Percentiles rank a stretch among this genome's conserved stretches.
Evolutionary conservation across 2,888 invertebrate species (phyloP).

Genomic region (Sesia apiformis): DNA sequence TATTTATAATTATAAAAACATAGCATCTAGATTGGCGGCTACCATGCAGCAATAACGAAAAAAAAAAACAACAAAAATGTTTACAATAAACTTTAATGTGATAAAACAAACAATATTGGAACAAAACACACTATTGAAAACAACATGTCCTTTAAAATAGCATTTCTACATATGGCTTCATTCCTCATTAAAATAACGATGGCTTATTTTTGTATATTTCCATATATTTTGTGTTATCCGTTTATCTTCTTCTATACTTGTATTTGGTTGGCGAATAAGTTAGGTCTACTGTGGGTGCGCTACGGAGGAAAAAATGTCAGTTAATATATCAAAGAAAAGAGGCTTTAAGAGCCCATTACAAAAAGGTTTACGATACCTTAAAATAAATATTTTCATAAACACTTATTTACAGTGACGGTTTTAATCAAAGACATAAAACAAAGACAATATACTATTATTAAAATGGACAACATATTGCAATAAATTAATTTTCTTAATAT

Average conservation of each 20-base stretch:
- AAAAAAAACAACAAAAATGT: slow-evolving; percentile 8
- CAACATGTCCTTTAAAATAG: slow-evolving; percentile 44
- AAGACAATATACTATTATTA: too few species aligned
- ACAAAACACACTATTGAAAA: slow-evolving; percentile 33
- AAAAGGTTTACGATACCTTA: too few species aligned
- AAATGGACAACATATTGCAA: too few species aligned
- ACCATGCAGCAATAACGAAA: background rate
- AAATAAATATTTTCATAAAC: too few species aligned
- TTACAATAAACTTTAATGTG: slow-evolving; percentile 62
- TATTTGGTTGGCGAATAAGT: slow-evolving; percentile 58
- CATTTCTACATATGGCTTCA: slow-evolving; percentile 37
- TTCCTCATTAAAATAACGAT: slow-evolving; percentile 3
- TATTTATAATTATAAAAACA: too few species aligned
- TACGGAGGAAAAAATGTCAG: slow-evolving; percentile 39
- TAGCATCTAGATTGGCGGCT: too few species aligned
- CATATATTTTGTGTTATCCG: slow-evolving; percentile 1
- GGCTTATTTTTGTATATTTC: background rate
- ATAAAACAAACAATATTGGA: slow-evolving; percentile 45
- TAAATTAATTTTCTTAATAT: too few species aligned
- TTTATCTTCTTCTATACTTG: slow-evolving; percentile 60
- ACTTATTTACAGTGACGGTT: too few species aligned
- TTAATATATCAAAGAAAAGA: too few species aligned
- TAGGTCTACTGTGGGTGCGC: slow-evolving; percentile 66
- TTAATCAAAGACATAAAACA: too few species aligned
- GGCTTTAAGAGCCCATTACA: too few species aligned